Base-by-base conservation (phyloP, 2,888 invertebrate species). In the Dynastes maya region DNA sequence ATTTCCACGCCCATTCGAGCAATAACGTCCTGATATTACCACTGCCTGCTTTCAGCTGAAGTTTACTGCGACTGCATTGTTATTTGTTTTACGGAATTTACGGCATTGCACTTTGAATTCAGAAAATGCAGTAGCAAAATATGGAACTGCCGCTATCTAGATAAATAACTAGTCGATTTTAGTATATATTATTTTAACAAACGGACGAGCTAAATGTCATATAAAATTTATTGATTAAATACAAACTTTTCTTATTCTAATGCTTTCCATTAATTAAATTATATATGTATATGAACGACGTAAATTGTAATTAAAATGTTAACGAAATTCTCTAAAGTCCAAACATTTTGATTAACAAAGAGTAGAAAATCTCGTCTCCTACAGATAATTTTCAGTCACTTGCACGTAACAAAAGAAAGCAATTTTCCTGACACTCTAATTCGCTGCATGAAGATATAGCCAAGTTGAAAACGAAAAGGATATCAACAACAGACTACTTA, bases 331-430 rank as follows among this genome's bases (percentile, higher is more conserved):
- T 45, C 9, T 45, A 45, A 11, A 45, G 8, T 8, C 45, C 45
- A 8, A 45, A 11, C 45, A 5, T 37, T 45, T 45, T 11, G 11
- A 45, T 45, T 45, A 45, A 45, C 45, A 45, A 45, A 45, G 45
- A 45, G 45, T 45, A 45, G 45, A 45, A 45, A 45, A 45, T 45
- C 45, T 45, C 45, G 8, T 45, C 45, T 11, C 11, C 5, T 1
- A 9, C 40, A 9, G 40, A 40, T 40, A 40, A 53, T 16, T n/a
- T 55, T 58, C 8, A 58, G 8, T 63, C 13, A 63, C 13, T 61
- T 61, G 9, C 9, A 27, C 45, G 29, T 74, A 74, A 61, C 72
- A 74, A 74, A 74, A 45, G 72, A 61, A 74, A 61, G 61, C 72
- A 74, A 61, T 61, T 61, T 4, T 27, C 61, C 45, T 22, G 51